Evolutionary conservation across 2,113 vertebrate genomes (phyloP).

Genomic region (Haliaeetus leucogaster): DNA sequence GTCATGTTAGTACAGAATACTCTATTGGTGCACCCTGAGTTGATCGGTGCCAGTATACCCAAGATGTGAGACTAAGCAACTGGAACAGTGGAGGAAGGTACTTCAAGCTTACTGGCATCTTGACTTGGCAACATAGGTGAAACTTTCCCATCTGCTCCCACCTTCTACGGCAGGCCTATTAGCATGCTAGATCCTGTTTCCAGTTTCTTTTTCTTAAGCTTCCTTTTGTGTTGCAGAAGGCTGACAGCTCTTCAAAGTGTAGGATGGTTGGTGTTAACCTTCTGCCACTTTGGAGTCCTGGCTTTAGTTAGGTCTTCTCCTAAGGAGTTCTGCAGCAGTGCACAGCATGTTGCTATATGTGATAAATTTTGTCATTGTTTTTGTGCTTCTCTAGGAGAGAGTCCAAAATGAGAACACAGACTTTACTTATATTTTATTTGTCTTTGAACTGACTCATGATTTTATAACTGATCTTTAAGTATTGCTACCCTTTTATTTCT

Average conservation of each 20-base stretch:
- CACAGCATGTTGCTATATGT: background rate
- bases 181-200: background rate
- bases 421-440: background rate
- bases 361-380: background rate
- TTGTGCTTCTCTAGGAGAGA: background rate
- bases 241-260: background rate
- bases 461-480: background rate
- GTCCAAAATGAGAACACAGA: background rate
- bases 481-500: background rate
- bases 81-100: background rate
- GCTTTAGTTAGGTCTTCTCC: background rate
- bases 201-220: background rate
- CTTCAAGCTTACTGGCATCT: background rate
- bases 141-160: background rate
- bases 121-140: background rate
- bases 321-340: background rate
- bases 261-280: background rate
- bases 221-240: background rate
- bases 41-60: no score
- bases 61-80: background rate
- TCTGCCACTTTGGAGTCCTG: background rate
- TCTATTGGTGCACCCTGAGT: rapidly evolving
- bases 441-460: background rate
- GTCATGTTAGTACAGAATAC: background rate
- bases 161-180: background rate